phyloP scores from a whole-genome alignment of 1,140 invertebrate species.

The Scaptodrosophila lebanonensis region DNA sequence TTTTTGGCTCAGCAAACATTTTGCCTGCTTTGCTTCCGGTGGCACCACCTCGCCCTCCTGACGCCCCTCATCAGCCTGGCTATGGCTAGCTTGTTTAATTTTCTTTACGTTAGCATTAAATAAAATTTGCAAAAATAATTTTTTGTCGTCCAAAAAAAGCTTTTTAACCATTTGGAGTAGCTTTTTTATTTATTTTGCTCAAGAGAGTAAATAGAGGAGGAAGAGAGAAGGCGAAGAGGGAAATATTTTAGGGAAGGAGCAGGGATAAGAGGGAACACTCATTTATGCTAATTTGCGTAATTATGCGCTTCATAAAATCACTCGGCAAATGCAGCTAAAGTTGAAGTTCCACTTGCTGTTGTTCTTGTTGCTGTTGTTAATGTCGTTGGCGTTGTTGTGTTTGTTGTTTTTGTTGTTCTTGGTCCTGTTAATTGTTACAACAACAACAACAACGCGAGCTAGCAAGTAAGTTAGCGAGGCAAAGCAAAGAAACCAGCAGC shows the following conservation, averaged over 20 bases:
- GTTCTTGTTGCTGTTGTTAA: conserved; percentile 14
- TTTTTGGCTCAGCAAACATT: conserved; percentile 51
- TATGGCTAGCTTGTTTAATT: conserved; percentile 38
- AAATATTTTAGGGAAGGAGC: neutral
- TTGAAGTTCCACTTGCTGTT: conserved; percentile 46
- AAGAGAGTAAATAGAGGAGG: conserved; percentile 1
- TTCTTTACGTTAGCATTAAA: conserved; percentile 56
- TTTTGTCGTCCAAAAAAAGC: conserved; percentile 41
- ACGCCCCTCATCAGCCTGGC: neutral
- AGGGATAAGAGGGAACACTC: conserved; percentile 41
- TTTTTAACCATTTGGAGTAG: conserved; percentile 48
- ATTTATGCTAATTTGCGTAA: conserved; percentile 76
- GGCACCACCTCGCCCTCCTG: neutral
- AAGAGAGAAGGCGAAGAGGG: neutral
- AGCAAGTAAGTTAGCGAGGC: neutral
- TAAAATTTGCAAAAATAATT: conserved; percentile 73
- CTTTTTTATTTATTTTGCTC: conserved; percentile 5
- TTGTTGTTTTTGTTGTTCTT: conserved; percentile 19
- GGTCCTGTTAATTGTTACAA: conserved; percentile 54
- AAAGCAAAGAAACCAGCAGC: conserved; percentile 1
- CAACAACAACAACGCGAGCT: conserved; percentile 50
- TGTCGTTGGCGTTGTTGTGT: conserved; percentile 6
- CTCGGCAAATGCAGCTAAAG: conserved; percentile 61
- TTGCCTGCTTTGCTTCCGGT: conserved; percentile 5
- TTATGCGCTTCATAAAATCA: conserved; percentile 74